A percentile compares a stretch with the other conserved stretches of the same genome.
These are phyloP conservation scores for Bombyx mandarina DNA, from an alignment of 1,140 invertebrate genomes.

Conservation along the genomic window DNA sequence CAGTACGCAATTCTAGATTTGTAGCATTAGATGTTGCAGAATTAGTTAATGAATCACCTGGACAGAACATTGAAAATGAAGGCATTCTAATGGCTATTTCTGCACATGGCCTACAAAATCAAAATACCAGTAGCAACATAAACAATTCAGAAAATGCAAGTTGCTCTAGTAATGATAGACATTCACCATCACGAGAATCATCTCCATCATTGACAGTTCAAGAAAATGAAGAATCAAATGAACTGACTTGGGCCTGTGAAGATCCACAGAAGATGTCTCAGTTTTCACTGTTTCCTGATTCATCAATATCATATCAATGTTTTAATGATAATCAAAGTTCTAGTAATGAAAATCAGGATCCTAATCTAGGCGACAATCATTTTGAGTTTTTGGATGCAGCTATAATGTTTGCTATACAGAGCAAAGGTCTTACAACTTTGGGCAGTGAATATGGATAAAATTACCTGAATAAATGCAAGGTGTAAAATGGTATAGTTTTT, in stretches of 20 bases:
- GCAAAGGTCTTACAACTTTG: constrained; percentile 76
- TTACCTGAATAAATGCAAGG: background rate
- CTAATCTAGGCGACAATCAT: constrained; percentile 39
- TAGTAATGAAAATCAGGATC: constrained; percentile 25
- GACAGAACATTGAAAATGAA: constrained; percentile 76
- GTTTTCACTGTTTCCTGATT: constrained; percentile 33
- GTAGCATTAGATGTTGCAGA: constrained; percentile 67
- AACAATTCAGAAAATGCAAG: constrained; percentile 17
- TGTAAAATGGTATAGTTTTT: constrained; percentile 2
- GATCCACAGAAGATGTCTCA: constrained; percentile 18
- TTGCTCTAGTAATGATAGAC: background rate
- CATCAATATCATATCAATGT: constrained; percentile 35
- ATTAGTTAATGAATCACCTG: constrained; percentile 68
- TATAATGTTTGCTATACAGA: constrained; percentile 78
- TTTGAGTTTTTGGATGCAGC: constrained; percentile 77
- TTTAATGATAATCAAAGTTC: constrained; percentile 36
- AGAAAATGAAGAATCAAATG: constrained; percentile 8
- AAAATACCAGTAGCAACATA: constrained; percentile 37
- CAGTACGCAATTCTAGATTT: constrained; percentile 40
- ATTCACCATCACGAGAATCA: constrained; percentile 21
- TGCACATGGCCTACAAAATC: constrained; percentile 72
- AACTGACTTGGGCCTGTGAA: background rate
- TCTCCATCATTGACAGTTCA: constrained; percentile 33
- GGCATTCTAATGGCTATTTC: constrained; percentile 77
- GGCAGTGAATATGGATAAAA: constrained; percentile 58